Evolutionary conservation across 2,888 invertebrate genomes (phyloP).

Genomic region (Troides aeacus): DNA sequence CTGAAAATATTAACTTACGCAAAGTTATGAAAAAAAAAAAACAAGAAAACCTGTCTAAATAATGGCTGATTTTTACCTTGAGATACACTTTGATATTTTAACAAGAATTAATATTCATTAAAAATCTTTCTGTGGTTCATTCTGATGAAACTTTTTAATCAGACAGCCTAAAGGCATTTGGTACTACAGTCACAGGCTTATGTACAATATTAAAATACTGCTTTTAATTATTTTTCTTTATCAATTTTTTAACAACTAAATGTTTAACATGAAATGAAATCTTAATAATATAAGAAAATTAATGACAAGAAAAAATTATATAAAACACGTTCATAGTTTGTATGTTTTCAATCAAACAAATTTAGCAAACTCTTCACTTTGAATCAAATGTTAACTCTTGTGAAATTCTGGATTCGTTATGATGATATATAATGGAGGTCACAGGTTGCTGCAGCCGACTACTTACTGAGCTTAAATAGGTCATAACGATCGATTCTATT

Average conservation of each 20-base stretch:
- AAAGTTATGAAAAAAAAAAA: conserved; percentile 19
- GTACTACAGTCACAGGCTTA: not conserved
- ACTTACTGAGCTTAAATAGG: conserved; percentile 13
- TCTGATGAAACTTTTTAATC: conserved; percentile 76
- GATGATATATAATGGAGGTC: conserved; percentile 2
- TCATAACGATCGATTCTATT: conserved; percentile 23
- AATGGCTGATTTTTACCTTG: conserved; percentile 68
- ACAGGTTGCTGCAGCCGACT: conserved; percentile 6
- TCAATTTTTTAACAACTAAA: too few species aligned
- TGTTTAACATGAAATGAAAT: too few species aligned
- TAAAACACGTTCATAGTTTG: too few species aligned
- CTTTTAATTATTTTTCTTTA: too few species aligned
- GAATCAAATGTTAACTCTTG: too few species aligned
- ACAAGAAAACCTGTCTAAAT: conserved; percentile 29
- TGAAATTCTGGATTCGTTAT: not conserved
- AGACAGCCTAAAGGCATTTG: conserved; percentile 44
- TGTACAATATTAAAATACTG: not conserved
- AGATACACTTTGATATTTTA: conserved; percentile 74
- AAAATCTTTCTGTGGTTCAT: conserved; percentile 73
- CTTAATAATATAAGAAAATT: too few species aligned
- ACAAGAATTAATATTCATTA: conserved; percentile 78
- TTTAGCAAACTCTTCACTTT: too few species aligned
- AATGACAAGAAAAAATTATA: too few species aligned
- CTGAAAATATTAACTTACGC: conserved; percentile 1
- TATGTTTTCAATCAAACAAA: too few species aligned